A percentile compares a stretch with the other conserved stretches of the same genome.
Conservation (phyloP, 2,888 invertebrate species). For the Nymphalis polychloros region DNA sequence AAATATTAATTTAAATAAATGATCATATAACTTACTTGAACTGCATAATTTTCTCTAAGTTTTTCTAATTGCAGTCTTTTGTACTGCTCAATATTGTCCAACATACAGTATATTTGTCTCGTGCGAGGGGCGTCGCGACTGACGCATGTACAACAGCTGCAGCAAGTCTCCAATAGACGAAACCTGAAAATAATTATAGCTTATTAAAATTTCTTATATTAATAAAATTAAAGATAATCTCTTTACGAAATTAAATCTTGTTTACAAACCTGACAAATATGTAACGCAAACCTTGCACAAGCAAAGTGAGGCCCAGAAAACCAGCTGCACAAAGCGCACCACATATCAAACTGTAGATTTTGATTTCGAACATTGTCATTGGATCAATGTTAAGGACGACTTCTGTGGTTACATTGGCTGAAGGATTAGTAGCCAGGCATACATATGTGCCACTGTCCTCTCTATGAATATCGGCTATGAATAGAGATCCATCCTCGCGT, state of each 20-base stretch:
- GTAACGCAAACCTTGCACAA: slow-evolving; percentile 88
- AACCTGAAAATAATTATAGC: slow-evolving; percentile 81
- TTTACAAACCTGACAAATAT: slow-evolving; percentile 85
- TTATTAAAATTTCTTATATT: slow-evolving; percentile 1
- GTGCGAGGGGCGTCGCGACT: slow-evolving; percentile 88
- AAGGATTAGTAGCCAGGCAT: slow-evolving; percentile 92
- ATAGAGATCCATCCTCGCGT: slow-evolving; percentile 89
- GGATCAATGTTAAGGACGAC: slow-evolving; percentile 92
- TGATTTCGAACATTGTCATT: slow-evolving; percentile 90
- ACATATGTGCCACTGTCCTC: slow-evolving; percentile 92
- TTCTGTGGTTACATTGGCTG: slow-evolving; percentile 88
- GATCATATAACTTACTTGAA: slow-evolving; percentile 84
- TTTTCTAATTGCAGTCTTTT: slow-evolving; percentile 94
- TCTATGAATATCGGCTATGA: slow-evolving; percentile 86
- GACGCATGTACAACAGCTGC: slow-evolving; percentile 88
- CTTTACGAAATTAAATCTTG: not conserved
- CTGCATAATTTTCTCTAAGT: slow-evolving; percentile 94
- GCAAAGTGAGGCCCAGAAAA: slow-evolving; percentile 89
- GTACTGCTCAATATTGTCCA: slow-evolving; percentile 95
- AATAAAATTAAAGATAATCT: not conserved
- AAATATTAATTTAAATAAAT: not conserved
- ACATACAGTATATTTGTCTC: slow-evolving; percentile 91
- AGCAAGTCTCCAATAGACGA: slow-evolving; percentile 87
- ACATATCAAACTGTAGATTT: slow-evolving; percentile 90
- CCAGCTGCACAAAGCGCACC: slow-evolving; percentile 90